Evolutionary conservation across 2,888 invertebrate species (phyloP).

Genomic region (Beris morrisii): DNA sequence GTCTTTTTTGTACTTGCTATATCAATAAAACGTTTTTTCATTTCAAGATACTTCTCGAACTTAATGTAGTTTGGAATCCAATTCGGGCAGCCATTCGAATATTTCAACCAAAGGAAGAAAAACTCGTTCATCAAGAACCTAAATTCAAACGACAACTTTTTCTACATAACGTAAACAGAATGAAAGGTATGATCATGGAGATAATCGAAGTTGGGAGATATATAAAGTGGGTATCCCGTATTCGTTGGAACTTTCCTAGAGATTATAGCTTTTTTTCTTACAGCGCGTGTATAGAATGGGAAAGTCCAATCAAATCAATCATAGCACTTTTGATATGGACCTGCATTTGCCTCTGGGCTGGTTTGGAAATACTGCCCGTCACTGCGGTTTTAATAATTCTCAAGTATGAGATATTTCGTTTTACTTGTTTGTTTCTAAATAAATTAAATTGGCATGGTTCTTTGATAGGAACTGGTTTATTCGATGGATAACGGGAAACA

Average conservation of each 20-base stretch:
- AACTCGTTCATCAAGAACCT: slow-evolving; percentile 90
- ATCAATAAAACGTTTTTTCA: not conserved
- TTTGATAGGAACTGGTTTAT: slow-evolving; percentile 54
- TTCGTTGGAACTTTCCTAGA: not conserved
- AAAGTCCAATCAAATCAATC: slow-evolving; percentile 82
- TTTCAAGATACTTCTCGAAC: slow-evolving; percentile 76
- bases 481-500: slow-evolving; percentile 51
- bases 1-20: not conserved
- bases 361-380: slow-evolving; percentile 92
- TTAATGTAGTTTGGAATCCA: slow-evolving; percentile 91
- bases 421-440: not conserved
- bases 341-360: slow-evolving; percentile 87
- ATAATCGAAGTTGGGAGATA: slow-evolving; percentile 88
- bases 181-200: slow-evolving; percentile 86
- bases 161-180: slow-evolving; percentile 87
- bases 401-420: slow-evolving; percentile 59
- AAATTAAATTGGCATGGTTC: not conserved
- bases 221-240: slow-evolving; percentile 70
- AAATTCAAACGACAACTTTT: slow-evolving; percentile 96
- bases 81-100: slow-evolving; percentile 88
- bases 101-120: slow-evolving; percentile 92
- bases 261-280: slow-evolving; percentile 42
- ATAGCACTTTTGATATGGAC: slow-evolving; percentile 84
- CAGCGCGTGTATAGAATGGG: slow-evolving; percentile 97
- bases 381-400: slow-evolving; percentile 76